Conservation (phyloP, 2,113 vertebrate species). For the Syngnathus scovelli region DNA sequence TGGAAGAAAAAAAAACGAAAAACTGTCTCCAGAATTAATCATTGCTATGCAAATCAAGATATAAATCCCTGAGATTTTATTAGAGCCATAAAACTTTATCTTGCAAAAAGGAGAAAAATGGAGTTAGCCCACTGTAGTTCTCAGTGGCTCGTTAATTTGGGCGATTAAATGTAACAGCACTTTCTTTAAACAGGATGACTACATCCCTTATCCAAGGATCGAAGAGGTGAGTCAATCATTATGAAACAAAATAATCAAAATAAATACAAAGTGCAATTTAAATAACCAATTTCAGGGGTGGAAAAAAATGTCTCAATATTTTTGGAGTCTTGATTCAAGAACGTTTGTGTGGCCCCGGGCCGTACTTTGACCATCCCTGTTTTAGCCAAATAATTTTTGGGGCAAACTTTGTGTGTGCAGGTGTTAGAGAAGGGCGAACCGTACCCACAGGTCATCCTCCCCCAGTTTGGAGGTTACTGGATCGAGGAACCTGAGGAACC, state of each 20-base stretch:
- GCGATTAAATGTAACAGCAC: not conserved
- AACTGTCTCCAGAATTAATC: not conserved
- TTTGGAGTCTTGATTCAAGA: not conserved
- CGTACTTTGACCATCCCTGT: not conserved
- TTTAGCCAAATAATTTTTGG: not conserved
- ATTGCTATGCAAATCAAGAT: not conserved
- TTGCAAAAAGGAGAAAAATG: not conserved
- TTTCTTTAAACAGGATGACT: conserved; percentile 79
- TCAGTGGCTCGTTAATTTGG: not conserved
- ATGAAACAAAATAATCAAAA: too few species aligned
- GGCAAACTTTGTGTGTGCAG: conserved; percentile 28
- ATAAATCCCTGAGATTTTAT: not conserved
- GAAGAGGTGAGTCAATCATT: conserved; percentile 78
- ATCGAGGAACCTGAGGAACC: conserved; percentile 87
- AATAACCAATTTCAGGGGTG: too few species aligned
- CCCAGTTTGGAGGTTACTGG: conserved; percentile 98
- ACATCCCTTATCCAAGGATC: conserved; percentile 94
- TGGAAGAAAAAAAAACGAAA: not conserved
- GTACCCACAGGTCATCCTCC: conserved; percentile 93
- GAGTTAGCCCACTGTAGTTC: not conserved
- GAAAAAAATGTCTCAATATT: not conserved
- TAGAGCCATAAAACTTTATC: not conserved
- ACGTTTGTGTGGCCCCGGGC: too few species aligned
- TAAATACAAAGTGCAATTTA: too few species aligned
- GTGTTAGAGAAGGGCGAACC: conserved; percentile 87